Base-by-base conservation (phyloP, 2,797 vertebrate species). In the Phrynocephalus guinanensis region DNA sequence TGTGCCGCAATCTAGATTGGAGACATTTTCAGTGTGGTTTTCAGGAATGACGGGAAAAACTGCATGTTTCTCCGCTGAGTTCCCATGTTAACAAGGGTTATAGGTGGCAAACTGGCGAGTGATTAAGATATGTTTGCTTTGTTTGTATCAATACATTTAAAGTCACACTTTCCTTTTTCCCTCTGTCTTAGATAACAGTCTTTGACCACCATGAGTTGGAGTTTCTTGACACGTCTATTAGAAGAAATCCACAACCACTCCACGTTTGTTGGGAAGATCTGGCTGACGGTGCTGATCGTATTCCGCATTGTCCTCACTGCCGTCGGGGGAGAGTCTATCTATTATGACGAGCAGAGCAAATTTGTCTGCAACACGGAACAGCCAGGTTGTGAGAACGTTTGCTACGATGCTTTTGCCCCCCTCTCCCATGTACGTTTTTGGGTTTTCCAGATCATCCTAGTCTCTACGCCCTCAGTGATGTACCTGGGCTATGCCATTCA, bases 161-260 rank as follows among this genome's bases (percentile, higher is more conserved):
- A 81, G 52, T 2, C 60, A 67, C 15, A 4, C 7, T 85, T 30
- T 87, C 56, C 79, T 44, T 26, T 86, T 85, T 90, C 87, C 77
- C 86, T 84, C 52, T 73, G 93, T 94, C 44, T 94, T 87, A 92
- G 92, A 85, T 87, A 85, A 33, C 50, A 28, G 48, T n/a, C 11
- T 28, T 87, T 96, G 93, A 94, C 95, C 98, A 97, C 96, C 97
- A 99, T 99, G 99, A 99, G 99, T 95, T 99, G 99, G 99, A 99
- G 98, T 97, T 99, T 99, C 96, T 97, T 99, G 97, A 99, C 99
- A 77, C 98, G 98, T 92, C 97, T 99, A 95, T 97, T 99, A 95
- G 98, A 99, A 96, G 99, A 99, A 97, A 99, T 99, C 97, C 98
- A 99, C 98, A 98, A 99, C 96, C 99, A 99, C 95, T 99, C 99